phyloP scores from a whole-genome alignment of 2,113 vertebrate genomes.

The Vanacampus margaritifer region DNA sequence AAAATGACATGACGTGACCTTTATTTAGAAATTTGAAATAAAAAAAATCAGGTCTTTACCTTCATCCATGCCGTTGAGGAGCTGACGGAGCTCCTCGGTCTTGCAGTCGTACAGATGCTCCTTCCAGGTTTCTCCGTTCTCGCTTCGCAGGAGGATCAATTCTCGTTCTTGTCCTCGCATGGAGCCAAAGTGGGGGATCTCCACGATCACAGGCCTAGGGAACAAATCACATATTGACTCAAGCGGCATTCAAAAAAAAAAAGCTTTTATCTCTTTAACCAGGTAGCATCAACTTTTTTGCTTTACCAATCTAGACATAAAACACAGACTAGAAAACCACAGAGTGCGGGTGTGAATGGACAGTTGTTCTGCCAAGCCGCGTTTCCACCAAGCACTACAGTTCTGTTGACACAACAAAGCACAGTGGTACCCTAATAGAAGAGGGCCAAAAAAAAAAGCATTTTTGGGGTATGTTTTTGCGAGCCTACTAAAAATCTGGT shows the following conservation, averaged over 20 bases:
- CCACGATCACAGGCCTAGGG: constrained; percentile 94
- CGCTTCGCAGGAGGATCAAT: constrained; percentile 92
- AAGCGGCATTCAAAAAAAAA: background rate
- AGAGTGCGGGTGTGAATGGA: constrained; percentile 14
- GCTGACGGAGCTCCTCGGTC: constrained; percentile 81
- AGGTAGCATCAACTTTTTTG: background rate
- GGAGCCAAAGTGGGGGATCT: constrained; percentile 97
- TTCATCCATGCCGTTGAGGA: constrained; percentile 99
- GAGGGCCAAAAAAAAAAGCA: background rate
- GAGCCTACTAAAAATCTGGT: too few species aligned
- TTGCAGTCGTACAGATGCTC: constrained; percentile 95
- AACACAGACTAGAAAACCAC: background rate
- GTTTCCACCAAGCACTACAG: background rate
- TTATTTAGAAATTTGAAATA: background rate
- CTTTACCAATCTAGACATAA: background rate
- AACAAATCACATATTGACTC: constrained; percentile 22
- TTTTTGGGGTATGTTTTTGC: too few species aligned
- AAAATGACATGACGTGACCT: background rate
- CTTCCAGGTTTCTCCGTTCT: constrained; percentile 95
- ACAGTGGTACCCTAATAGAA: background rate
- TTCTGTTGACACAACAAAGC: background rate
- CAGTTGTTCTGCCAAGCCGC: constrained; percentile 8
- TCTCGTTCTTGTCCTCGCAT: constrained; percentile 94
- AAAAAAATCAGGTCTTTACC: constrained; percentile 63
- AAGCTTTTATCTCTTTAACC: background rate